Percentiles rank a stretch among this genome's conserved stretches.
Conservation (phyloP, 2,113 vertebrate species). For the Camelus bactrianus region DNA sequence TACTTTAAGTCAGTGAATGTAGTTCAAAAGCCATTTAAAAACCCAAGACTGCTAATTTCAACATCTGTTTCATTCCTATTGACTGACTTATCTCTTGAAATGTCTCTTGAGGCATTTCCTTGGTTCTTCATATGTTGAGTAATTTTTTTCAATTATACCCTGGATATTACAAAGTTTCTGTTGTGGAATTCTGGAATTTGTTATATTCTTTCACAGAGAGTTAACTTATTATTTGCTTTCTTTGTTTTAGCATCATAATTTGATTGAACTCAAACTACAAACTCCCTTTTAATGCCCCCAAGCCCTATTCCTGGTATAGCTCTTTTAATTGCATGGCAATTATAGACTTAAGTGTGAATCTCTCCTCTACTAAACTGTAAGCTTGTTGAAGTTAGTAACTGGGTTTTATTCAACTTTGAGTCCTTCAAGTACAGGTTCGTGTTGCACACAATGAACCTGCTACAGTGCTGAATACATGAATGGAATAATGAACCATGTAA, state of each 20-base stretch:
- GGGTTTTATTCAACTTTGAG: not conserved
- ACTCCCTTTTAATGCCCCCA: not conserved
- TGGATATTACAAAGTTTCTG: not conserved
- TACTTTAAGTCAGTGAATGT: not conserved
- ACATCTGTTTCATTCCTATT: not conserved
- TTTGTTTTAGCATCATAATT: not conserved
- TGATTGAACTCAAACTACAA: not conserved
- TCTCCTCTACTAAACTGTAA: not conserved
- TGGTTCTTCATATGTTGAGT: not conserved
- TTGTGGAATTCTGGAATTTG: slow-evolving; percentile 33
- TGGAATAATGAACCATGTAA: not conserved
- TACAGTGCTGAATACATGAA: not conserved
- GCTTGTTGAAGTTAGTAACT: not conserved
- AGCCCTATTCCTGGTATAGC: not conserved
- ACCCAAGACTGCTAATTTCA: not conserved
- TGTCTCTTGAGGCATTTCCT: not conserved
- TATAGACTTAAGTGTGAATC: not conserved
- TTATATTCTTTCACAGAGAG: not conserved
- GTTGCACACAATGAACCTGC: too few species aligned
- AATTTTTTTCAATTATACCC: not conserved
- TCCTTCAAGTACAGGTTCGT: not conserved
- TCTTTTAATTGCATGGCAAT: not conserved
- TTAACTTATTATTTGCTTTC: not conserved
- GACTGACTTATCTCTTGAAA: not conserved
- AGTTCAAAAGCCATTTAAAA: not conserved